These are phyloP conservation scores for Arizona elegans DNA, from an alignment of 2,113 vertebrate genomes.

Conservation along the genomic window DNA sequence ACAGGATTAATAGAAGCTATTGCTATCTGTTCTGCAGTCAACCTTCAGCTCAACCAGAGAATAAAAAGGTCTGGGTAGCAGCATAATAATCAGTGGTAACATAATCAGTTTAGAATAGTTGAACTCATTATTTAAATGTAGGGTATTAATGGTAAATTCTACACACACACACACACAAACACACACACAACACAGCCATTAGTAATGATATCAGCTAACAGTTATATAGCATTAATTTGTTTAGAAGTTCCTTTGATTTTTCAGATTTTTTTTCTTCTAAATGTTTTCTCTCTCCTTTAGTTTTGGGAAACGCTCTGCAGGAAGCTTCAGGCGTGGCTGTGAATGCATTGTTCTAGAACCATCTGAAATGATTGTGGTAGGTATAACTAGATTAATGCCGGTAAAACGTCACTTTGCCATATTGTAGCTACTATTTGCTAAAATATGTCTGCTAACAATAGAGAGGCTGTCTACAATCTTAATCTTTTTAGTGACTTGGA, in stretches of 20 bases:
- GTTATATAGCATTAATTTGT: constrained; percentile 14
- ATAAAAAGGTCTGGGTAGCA: background rate
- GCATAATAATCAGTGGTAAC: background rate
- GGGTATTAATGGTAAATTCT: background rate
- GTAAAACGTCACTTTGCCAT: background rate
- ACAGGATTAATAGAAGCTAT: background rate
- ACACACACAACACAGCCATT: background rate
- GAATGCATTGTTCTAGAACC: constrained; percentile 99
- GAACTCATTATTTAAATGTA: background rate
- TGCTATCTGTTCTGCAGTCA: background rate
- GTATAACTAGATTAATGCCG: constrained; percentile 43
- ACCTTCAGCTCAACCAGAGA: background rate
- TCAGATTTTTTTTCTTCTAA: constrained; percentile 37
- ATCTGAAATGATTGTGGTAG: constrained; percentile 99
- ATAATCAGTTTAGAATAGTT: background rate
- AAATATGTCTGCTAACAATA: background rate
- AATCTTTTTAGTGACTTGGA: background rate
- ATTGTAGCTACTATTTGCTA: background rate
- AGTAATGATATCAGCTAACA: background rate
- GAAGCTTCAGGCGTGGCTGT: constrained; percentile 94
- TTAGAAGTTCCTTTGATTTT: constrained; percentile 20
- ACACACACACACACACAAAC: background rate
- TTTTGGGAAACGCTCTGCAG: constrained; percentile 96
- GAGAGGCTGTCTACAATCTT: background rate
- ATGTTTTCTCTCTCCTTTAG: constrained; percentile 64